phyloP scores from a whole-genome alignment of 2,113 vertebrate species.

The Fulica atra region DNA sequence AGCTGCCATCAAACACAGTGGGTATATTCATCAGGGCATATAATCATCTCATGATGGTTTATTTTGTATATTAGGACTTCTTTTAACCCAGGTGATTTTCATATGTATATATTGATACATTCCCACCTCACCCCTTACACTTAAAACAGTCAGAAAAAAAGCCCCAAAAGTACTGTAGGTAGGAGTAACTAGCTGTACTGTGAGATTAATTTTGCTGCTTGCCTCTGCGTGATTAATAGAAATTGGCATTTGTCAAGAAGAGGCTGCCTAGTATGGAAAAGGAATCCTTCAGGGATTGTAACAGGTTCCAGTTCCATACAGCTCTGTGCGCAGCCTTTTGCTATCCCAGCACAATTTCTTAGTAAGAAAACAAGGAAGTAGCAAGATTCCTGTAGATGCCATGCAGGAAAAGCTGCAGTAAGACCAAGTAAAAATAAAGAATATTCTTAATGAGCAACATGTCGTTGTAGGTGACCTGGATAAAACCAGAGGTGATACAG shows the following conservation, averaged over 20 bases:
- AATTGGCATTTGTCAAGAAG: not conserved
- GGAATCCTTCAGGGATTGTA: not conserved
- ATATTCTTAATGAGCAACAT: not conserved
- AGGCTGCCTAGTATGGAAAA: not conserved
- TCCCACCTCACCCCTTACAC: accelerated
- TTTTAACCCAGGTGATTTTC: not conserved
- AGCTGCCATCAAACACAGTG: not conserved
- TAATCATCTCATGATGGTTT: not conserved
- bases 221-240: slow-evolving; percentile 17
- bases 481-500: not conserved
- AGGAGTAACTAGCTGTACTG: not conserved
- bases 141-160: slow-evolving; percentile 12
- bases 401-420: not conserved
- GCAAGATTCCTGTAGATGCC: not conserved
- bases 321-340: not conserved
- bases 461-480: not conserved
- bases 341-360: not conserved
- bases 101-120: not conserved
- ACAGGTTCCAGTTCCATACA: not conserved
- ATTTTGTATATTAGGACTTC: not conserved
- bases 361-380: not conserved
- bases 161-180: slow-evolving; percentile 1
- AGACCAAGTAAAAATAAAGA: not conserved
- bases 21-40: not conserved
- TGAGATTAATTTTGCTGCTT: slow-evolving; percentile 51